Evolutionary conservation across 2,888 invertebrate species (phyloP).

Genomic region (Machimus rusticus): DNA sequence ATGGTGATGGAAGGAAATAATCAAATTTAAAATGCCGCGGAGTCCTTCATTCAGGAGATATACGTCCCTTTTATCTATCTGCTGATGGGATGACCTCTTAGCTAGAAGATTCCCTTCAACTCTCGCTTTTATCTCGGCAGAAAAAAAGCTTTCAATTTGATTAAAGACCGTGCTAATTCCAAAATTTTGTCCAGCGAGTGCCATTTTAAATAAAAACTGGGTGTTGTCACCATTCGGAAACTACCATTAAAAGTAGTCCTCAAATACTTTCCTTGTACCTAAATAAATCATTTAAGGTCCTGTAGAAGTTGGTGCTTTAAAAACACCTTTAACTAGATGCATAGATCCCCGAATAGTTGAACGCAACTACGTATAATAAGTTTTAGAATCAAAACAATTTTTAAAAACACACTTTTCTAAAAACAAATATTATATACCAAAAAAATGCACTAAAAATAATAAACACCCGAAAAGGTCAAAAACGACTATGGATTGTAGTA

Average conservation of each 20-base stretch:
- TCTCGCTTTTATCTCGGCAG: not conserved
- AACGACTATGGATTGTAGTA: too few relatives aligned
- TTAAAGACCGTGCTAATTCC: not conserved
- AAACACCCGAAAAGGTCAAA: too few relatives aligned
- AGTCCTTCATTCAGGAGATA: not conserved
- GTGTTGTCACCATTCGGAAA: not conserved
- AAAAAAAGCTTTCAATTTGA: not conserved
- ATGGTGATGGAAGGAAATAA: constrained; percentile 25
- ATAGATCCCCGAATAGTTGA: not conserved
- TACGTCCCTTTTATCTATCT: not conserved
- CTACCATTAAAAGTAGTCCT: not conserved
- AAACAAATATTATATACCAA: too few relatives aligned
- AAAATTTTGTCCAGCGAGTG: not conserved
- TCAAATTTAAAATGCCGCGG: constrained; percentile 2
- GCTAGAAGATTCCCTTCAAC: not conserved
- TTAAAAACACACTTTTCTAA: too few relatives aligned
- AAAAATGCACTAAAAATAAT: too few relatives aligned
- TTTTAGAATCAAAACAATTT: too few relatives aligned
- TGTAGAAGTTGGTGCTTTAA: too few relatives aligned
- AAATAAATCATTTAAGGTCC: constrained; percentile 13
- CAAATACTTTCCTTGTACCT: not conserved
- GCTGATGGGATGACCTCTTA: not conserved
- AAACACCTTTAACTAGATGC: not conserved
- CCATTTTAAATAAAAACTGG: not conserved
- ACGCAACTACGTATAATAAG: too few relatives aligned